These are phyloP conservation scores for Chaenodraco wilsoni DNA, from an alignment of 2,797 vertebrate species.

Conservation along the genomic window DNA sequence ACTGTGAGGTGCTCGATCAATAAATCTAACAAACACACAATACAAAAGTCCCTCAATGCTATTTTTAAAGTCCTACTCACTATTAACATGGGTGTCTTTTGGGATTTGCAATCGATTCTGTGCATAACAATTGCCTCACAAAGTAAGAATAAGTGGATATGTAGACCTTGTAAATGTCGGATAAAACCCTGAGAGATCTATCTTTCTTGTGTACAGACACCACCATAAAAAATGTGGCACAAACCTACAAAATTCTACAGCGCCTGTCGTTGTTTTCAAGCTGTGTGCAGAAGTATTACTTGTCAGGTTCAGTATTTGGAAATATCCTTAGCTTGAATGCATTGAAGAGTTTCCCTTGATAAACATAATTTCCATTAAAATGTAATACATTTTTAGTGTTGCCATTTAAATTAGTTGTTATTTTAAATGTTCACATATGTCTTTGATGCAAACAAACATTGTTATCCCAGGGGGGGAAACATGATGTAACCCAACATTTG, in stretches of 20 bases:
- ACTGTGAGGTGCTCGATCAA: neutral
- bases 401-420: neutral
- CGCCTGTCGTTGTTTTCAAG: neutral
- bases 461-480: neutral
- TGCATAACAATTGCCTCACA: neutral
- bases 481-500: neutral
- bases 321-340: constrained; percentile 1
- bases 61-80: neutral
- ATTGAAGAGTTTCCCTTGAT: too few species aligned
- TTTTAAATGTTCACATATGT: neutral
- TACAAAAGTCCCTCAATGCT: too few species aligned
- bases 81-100: neutral
- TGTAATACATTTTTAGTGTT: too few species aligned
- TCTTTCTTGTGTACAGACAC: constrained; percentile 4
- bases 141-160: neutral
- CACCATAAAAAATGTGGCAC: constrained; percentile 6
- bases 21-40: neutral
- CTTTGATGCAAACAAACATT: neutral
- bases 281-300: neutral
- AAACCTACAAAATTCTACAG: constrained; percentile 20
- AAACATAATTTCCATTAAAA: neutral
- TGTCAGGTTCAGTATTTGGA: constrained; percentile 9
- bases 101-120: neutral
- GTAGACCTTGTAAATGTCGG: neutral
- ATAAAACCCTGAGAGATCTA: neutral